These are phyloP conservation scores for Sialis fuliginosa DNA, from an alignment of 2,888 invertebrate genomes.

Conservation along the genomic window DNA sequence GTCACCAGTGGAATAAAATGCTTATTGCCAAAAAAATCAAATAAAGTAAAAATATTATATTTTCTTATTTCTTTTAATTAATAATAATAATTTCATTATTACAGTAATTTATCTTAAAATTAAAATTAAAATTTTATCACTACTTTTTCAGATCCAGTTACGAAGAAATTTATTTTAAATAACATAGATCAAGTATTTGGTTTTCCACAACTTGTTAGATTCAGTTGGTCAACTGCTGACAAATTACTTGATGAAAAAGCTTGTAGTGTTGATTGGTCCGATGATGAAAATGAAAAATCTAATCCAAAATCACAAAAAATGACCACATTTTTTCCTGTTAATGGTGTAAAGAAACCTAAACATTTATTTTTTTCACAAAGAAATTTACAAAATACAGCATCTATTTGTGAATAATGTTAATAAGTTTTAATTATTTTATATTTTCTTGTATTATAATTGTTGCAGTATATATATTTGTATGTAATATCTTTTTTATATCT, in stretches of 20 bases:
- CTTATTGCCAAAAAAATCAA: too few species aligned
- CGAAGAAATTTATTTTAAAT: conserved; percentile 73
- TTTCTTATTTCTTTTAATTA: too few species aligned
- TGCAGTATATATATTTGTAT: too few species aligned
- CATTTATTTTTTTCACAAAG: conserved; percentile 53
- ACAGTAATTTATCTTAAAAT: conserved; percentile 25
- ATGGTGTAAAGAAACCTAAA: conserved; percentile 28
- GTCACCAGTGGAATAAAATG: too few species aligned
- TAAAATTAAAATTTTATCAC: too few species aligned
- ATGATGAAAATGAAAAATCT: conserved; percentile 33
- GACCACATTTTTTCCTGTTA: conserved; percentile 10
- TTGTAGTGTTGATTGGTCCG: conserved; percentile 53
- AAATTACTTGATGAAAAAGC: conserved; percentile 60
- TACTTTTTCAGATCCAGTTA: conserved; percentile 46
- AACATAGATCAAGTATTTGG: conserved; percentile 85
- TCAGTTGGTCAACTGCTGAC: conserved; percentile 94
- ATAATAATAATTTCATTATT: conserved; percentile 12
- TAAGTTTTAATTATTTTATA: too few species aligned
- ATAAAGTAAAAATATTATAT: too few species aligned
- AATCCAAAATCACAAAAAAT: not conserved
- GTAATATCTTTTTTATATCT: too few species aligned
- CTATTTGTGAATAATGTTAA: too few species aligned
- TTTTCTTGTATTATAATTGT: too few species aligned
- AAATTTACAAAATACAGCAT: conserved; percentile 32
- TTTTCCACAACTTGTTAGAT: conserved; percentile 81